Conservation (phyloP, 2,888 invertebrate genomes). For the Mongoloraphidia duomilia region DNA sequence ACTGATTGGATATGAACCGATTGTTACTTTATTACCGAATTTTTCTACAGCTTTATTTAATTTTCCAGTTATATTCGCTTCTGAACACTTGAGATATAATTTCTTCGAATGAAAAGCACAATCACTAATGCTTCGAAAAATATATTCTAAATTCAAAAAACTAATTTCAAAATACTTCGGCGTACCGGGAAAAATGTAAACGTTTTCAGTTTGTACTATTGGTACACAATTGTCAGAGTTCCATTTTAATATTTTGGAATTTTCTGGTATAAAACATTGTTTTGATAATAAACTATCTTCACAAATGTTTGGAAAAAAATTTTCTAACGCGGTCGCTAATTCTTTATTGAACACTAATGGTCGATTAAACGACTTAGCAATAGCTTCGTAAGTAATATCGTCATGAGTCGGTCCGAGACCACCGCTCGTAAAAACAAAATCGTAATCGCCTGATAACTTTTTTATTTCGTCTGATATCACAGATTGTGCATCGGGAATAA, state of each 20-base stretch:
- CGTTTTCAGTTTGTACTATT: slow-evolving; percentile 1
- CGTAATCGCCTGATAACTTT: slow-evolving; percentile 40
- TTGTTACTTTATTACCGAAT: too few relatives aligned
- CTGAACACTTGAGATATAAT: not conserved
- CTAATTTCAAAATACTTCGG: not conserved
- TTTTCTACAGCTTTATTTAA: not conserved
- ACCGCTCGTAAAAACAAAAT: slow-evolving; percentile 58
- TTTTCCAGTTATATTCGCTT: not conserved
- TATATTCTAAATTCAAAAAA: not conserved
- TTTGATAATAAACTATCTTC: too few relatives aligned
- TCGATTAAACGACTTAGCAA: not conserved
- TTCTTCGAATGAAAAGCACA: not conserved
- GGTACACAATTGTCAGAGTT: not conserved
- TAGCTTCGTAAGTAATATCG: slow-evolving; percentile 58
- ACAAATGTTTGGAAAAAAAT: too few relatives aligned
- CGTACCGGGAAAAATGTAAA: slow-evolving; percentile 2
- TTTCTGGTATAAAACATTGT: too few relatives aligned
- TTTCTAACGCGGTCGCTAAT: not conserved
- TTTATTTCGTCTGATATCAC: slow-evolving; percentile 48
- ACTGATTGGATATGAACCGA: too few relatives aligned
- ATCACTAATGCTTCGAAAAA: not conserved
- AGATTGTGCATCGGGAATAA: slow-evolving; percentile 48
- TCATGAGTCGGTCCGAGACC: slow-evolving; percentile 70
- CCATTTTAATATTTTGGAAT: not conserved
- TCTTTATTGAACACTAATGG: not conserved